phyloP scores from a whole-genome alignment of 2,797 vertebrate genomes.

The Numenius phaeopus region DNA sequence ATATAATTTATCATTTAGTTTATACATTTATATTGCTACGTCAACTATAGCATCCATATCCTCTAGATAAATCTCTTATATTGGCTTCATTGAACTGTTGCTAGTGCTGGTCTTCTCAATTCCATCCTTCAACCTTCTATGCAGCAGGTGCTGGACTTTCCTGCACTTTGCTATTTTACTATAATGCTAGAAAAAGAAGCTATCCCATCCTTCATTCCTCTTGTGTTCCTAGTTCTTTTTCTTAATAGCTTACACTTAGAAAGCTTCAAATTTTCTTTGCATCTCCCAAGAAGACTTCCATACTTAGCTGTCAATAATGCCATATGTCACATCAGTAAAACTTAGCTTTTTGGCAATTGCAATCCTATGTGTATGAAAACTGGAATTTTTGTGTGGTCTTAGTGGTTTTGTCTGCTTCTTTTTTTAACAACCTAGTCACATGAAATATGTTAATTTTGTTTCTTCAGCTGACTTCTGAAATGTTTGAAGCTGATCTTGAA shows the following conservation, averaged over 20 bases:
- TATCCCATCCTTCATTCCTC: neutral
- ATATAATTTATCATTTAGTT: neutral
- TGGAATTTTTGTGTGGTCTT: neutral
- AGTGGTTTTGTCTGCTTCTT: neutral
- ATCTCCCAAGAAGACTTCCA: neutral
- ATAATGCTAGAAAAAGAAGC: neutral
- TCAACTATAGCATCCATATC: neutral
- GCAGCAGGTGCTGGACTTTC: neutral
- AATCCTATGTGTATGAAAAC: neutral
- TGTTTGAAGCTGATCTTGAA: slow-evolving; percentile 95
- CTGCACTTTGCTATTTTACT: neutral
- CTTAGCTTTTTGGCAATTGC: neutral
- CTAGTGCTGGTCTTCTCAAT: neutral
- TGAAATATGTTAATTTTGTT: neutral
- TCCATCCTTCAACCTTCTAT: neutral
- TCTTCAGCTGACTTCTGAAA: slow-evolving; percentile 89
- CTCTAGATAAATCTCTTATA: neutral
- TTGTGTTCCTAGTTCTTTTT: neutral
- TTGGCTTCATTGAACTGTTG: neutral
- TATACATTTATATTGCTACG: neutral
- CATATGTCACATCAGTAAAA: neutral
- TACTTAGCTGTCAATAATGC: neutral
- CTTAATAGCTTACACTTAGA: neutral
- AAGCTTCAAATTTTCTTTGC: neutral
- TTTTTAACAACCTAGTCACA: neutral